Evolutionary conservation across 2,888 invertebrate genomes (phyloP).

Genomic region (Diloba caeruleocephala): DNA sequence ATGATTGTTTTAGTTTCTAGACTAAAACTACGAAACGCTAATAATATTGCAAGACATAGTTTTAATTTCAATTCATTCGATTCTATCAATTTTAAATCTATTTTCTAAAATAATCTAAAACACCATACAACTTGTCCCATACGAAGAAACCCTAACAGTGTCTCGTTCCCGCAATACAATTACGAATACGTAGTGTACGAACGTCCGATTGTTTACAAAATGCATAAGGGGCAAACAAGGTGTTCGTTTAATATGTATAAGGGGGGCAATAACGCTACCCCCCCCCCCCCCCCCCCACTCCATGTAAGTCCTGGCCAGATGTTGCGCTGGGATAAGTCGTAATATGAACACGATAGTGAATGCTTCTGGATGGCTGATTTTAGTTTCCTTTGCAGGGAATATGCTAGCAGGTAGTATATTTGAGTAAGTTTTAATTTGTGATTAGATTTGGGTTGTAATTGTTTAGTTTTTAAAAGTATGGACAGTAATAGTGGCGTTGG

Average conservation of each 20-base stretch:
- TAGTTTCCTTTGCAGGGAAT: slow-evolving; percentile 7
- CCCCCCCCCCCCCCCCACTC: slow-evolving; percentile 13
- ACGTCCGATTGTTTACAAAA: slow-evolving; percentile 62
- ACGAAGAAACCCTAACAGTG: slow-evolving; percentile 5
- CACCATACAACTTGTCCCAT: too few relatives aligned
- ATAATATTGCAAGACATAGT: too few relatives aligned
- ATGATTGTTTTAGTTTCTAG: too few relatives aligned
- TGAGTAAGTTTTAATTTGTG: too few relatives aligned
- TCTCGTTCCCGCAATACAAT: slow-evolving; percentile 35
- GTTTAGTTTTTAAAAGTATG: too few relatives aligned
- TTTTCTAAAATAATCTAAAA: not conserved
- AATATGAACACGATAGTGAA: slow-evolving; percentile 44
- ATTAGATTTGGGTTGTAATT: too few relatives aligned
- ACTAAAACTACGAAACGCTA: too few relatives aligned
- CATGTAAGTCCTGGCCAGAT: slow-evolving; percentile 48
- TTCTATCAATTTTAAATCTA: too few relatives aligned
- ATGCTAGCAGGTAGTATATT: too few relatives aligned
- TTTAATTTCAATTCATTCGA: too few relatives aligned
- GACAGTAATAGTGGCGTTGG: too few relatives aligned
- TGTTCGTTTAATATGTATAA: slow-evolving; percentile 67
- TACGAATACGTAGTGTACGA: slow-evolving; percentile 41
- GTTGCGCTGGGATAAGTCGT: slow-evolving; percentile 39
- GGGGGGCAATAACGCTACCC: slow-evolving; percentile 52
- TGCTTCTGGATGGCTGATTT: slow-evolving; percentile 34
- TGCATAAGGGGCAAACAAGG: slow-evolving; percentile 65